These are phyloP conservation scores for Leptarthrus brevirostris DNA, from an alignment of 2,888 invertebrate genomes.

Conservation along the genomic window DNA sequence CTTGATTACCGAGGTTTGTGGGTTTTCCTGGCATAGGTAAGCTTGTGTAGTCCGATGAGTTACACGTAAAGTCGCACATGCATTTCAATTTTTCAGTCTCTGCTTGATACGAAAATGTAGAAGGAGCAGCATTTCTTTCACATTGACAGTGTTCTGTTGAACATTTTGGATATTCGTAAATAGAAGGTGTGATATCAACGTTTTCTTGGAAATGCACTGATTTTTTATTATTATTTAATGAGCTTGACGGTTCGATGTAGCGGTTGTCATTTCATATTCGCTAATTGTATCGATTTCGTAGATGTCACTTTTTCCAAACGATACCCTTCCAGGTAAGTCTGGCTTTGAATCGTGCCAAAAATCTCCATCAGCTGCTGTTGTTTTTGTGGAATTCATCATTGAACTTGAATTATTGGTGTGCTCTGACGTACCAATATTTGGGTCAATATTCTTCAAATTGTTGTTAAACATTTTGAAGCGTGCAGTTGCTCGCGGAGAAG, in stretches of 20 bases:
- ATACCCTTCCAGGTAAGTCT: conserved; percentile 66
- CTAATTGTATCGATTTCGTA: conserved; percentile 60
- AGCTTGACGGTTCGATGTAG: conserved; percentile 7
- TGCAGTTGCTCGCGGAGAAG: background rate
- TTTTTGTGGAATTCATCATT: background rate
- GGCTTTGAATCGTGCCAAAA: conserved; percentile 55
- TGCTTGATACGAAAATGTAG: background rate
- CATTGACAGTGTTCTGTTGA: conserved; percentile 66
- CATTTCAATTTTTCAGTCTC: conserved; percentile 2
- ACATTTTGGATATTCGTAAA: conserved; percentile 64
- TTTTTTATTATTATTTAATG: conserved; percentile 58
- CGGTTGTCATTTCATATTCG: conserved; percentile 62
- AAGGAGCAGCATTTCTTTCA: conserved; percentile 59
- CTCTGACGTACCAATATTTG: background rate
- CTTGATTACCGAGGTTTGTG: background rate
- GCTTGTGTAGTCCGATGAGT: conserved; percentile 42
- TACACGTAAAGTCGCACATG: conserved; percentile 46
- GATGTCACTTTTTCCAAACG: conserved; percentile 62
- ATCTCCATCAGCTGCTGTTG: conserved; percentile 16
- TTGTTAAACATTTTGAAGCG: background rate
- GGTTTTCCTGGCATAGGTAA: background rate
- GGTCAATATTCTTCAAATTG: background rate
- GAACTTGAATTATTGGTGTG: background rate
- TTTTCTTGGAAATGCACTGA: conserved; percentile 64
- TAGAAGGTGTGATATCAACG: conserved; percentile 56